Evolutionary conservation across 1,140 invertebrate genomes (phyloP).

Genomic region (Thaumatotibia leucotreta): DNA sequence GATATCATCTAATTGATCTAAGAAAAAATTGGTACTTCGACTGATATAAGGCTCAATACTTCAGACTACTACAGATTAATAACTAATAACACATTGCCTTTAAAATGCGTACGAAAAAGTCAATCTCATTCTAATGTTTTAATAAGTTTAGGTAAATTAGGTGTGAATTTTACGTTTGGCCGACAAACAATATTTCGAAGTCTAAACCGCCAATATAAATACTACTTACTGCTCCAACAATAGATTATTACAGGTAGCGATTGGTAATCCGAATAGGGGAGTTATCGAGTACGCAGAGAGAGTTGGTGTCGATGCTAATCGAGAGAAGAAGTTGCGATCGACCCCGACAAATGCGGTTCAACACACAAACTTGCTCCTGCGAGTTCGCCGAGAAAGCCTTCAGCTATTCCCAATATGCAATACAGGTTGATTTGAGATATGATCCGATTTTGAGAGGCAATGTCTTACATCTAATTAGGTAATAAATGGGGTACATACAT

Average conservation of each 20-base stretch:
- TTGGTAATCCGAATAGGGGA: constrained; percentile 26
- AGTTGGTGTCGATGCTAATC: constrained; percentile 61
- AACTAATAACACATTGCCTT: no score
- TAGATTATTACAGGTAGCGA: neutral
- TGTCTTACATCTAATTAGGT: neutral
- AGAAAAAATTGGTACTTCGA: no score
- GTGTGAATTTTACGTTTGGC: no score
- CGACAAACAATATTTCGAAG: no score
- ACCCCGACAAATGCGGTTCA: constrained; percentile 58
- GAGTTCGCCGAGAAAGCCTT: constrained; percentile 15
- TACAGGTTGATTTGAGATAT: neutral
- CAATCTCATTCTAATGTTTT: no score
- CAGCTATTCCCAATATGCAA: neutral
- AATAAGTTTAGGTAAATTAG: no score
- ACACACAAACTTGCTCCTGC: constrained; percentile 43
- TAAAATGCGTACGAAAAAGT: no score
- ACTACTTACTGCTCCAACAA: neutral
- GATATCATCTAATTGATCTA: no score
- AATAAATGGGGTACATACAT: no score
- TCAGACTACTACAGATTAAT: no score
- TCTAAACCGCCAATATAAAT: no score
- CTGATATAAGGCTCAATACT: no score
- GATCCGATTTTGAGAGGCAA: neutral
- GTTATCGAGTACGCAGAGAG: constrained; percentile 20
- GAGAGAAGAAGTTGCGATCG: constrained; percentile 39